A percentile compares a stretch with the other conserved stretches of the same genome.
phyloP scores from a whole-genome alignment of 92 coral and sea anemone genomes.

The Palythoa heliodiscus region DNA sequence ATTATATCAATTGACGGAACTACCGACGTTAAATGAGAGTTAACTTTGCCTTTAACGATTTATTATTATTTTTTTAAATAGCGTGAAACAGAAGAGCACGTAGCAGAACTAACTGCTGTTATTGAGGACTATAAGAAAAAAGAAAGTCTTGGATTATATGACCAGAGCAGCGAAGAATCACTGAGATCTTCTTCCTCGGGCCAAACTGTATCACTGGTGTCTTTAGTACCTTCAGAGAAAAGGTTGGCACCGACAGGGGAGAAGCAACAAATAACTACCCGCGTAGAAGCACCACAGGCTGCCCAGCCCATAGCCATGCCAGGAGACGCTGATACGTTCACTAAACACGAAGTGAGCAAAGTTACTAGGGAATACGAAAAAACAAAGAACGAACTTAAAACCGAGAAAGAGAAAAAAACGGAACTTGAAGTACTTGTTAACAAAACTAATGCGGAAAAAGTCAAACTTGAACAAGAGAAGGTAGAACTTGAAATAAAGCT shows the following conservation, averaged over 20 bases:
- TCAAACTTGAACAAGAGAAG: slow-evolving; percentile 75
- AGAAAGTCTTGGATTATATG: slow-evolving; percentile 71
- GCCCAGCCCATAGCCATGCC: not conserved
- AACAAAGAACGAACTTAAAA: slow-evolving; percentile 59
- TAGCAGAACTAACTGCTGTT: slow-evolving; percentile 50
- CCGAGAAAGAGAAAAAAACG: slow-evolving; percentile 74
- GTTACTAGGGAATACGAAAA: slow-evolving; percentile 59
- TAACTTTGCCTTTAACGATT: not conserved
- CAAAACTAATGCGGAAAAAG: slow-evolving; percentile 61
- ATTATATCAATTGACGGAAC: too few species aligned
- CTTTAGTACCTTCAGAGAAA: slow-evolving; percentile 42
- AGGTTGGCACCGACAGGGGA: slow-evolving; percentile 62
- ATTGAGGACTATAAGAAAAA: slow-evolving; percentile 73
- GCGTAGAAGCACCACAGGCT: slow-evolving; percentile 15
- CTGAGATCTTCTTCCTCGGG: slow-evolving; percentile 42
- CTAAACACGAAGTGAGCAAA: slow-evolving; percentile 46
- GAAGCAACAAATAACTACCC: slow-evolving; percentile 34
- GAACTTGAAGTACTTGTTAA: slow-evolving; percentile 63
- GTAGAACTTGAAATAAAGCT: slow-evolving; percentile 72
- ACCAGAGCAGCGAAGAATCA: slow-evolving; percentile 64
- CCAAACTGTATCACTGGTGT: slow-evolving; percentile 40
- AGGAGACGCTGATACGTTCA: slow-evolving; percentile 14
- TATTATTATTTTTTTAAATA: slow-evolving; percentile 23
- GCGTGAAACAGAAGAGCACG: slow-evolving; percentile 57
- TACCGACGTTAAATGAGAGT: not conserved